These are phyloP conservation scores for Drosophila eohydei DNA, from an alignment of 2,888 invertebrate genomes.

Conservation along the genomic window DNA sequence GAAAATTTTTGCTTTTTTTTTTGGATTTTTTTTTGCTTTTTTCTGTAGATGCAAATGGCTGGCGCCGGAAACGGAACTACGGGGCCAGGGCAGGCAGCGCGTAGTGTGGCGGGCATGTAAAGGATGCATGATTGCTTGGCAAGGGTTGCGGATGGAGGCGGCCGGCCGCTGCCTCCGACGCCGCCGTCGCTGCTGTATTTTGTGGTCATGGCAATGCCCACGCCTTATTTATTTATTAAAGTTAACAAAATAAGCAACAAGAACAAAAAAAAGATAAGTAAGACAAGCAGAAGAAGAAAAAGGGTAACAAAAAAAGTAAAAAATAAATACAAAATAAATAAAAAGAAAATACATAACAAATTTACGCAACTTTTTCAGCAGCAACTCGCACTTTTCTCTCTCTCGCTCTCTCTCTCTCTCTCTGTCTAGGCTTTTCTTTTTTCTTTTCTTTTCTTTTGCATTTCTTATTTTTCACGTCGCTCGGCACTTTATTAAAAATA, in stretches of 20 bases:
- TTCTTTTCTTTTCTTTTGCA: conserved; percentile 1
- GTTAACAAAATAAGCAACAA: conserved; percentile 51
- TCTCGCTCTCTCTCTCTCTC: conserved; percentile 18
- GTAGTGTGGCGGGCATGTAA: conserved; percentile 42
- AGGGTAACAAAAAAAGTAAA: conserved; percentile 11
- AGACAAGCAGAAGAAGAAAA: conserved; percentile 20
- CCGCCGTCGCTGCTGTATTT: conserved; percentile 29
- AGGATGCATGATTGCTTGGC: conserved; percentile 75
- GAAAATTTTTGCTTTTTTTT: conserved; percentile 47
- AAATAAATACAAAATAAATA: conserved; percentile 19
- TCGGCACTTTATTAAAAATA: conserved; percentile 75
- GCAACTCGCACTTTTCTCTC: conserved; percentile 40
- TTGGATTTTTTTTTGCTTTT: not conserved
- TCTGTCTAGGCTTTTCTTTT: not conserved
- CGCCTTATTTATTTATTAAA: conserved; percentile 76
- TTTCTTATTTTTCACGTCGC: conserved; percentile 18
- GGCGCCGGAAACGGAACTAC: conserved; percentile 78
- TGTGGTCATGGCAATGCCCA: conserved; percentile 50
- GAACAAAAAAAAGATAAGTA: conserved; percentile 14
- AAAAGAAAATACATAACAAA: conserved; percentile 69
- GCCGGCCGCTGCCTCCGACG: conserved; percentile 12
- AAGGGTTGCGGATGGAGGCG: conserved; percentile 35
- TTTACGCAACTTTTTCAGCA: conserved; percentile 72
- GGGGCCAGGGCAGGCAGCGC: conserved; percentile 22
- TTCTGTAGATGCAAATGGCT: conserved; percentile 74